Percentiles rank a stretch among this genome's conserved stretches.
phyloP scores from a whole-genome alignment of 2,113 vertebrate species.

The Xenopus laevis region DNA sequence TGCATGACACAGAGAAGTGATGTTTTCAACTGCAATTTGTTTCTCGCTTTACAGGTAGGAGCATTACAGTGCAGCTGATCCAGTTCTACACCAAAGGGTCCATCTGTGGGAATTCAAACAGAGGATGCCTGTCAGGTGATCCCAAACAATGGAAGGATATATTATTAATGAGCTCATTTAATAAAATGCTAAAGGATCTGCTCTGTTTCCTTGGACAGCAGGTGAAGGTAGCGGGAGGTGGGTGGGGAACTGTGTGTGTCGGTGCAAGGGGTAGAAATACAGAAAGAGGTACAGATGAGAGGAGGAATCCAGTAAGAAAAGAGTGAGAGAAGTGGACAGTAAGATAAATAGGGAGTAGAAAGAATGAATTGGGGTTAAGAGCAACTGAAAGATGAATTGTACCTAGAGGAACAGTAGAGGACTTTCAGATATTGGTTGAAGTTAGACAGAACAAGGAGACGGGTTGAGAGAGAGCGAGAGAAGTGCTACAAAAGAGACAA shows the following conservation, averaged over 20 bases:
- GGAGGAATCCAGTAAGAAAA: not conserved
- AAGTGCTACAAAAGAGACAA: too few relatives aligned
- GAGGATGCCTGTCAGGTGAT: slow-evolving; percentile 14
- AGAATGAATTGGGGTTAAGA: too few relatives aligned
- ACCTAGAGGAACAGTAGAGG: too few relatives aligned
- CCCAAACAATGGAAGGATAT: slow-evolving; percentile 23
- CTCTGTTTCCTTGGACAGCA: slow-evolving; percentile 1
- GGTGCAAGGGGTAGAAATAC: not conserved
- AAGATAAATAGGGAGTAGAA: too few relatives aligned
- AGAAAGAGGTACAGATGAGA: not conserved
- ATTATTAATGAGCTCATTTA: slow-evolving; percentile 36
- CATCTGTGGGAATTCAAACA: not conserved
- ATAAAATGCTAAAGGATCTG: slow-evolving; percentile 24
- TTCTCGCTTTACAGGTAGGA: not conserved
- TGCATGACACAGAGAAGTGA: too few relatives aligned
- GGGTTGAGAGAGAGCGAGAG: too few relatives aligned
- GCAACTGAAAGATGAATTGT: too few relatives aligned
- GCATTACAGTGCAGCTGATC: not conserved
- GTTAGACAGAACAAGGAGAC: too few relatives aligned
- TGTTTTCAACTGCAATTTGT: too few relatives aligned
- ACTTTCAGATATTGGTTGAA: too few relatives aligned
- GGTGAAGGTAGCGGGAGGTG: slow-evolving; percentile 4
- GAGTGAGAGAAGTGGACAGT: not conserved
- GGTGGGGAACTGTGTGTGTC: not conserved
- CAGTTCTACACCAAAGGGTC: not conserved